Percentiles rank a stretch among this genome's conserved stretches.
Evolutionary conservation across 2,797 vertebrate genomes (phyloP).

Genomic region (Scolopax bukidnonensis): DNA sequence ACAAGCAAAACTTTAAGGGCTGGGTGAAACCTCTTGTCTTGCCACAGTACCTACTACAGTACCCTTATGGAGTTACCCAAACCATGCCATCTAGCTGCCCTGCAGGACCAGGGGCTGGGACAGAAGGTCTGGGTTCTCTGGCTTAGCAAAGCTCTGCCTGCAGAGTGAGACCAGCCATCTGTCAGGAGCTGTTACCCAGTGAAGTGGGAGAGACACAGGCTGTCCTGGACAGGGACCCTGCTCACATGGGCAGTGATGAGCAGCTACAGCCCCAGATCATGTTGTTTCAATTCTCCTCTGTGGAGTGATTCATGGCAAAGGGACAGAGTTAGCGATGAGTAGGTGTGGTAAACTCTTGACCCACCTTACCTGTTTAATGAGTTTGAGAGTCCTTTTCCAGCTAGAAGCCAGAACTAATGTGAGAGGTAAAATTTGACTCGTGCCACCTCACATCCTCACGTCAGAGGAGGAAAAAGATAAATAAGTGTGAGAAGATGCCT

Average conservation of each 20-base stretch:
- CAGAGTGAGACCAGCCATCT: neutral
- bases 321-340: neutral
- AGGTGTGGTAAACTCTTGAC: neutral
- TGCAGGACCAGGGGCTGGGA: neutral
- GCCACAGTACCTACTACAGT: neutral
- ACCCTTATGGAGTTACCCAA: neutral
- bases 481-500: neutral
- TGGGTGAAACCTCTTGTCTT: neutral
- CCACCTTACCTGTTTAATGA: neutral
- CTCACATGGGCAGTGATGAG: neutral
- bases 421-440: neutral
- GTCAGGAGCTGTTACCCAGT: neutral
- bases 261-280: neutral
- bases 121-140: neutral
- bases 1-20: neutral
- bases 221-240: neutral
- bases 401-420: neutral
- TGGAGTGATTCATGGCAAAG: neutral
- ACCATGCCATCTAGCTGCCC: neutral
- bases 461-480: neutral
- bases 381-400: neutral
- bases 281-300: rapidly evolving
- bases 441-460: rapidly evolving
- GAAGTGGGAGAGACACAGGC: neutral
- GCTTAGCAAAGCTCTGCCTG: neutral